Evolutionary conservation across 64 coral and sea anemone species (phyloP), one percentile per base, ranked within the genome.

Genomic region (Acropora yongei): DNA sequence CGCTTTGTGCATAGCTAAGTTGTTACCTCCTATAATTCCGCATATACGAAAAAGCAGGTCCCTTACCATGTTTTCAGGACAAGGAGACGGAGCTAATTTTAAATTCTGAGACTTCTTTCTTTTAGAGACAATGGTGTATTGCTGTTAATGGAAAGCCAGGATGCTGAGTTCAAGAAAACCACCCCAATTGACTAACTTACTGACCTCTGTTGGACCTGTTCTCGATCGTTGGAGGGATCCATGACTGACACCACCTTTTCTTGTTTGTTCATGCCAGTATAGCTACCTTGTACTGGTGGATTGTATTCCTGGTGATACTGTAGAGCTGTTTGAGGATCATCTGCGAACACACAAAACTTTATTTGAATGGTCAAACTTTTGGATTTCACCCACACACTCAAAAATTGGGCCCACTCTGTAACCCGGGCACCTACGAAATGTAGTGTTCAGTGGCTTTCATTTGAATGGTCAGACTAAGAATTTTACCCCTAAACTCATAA

Each of bases 231-330:
- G 39, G 96, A 98, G 2, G 96, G 80, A 77, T 98, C 96, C 18
- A 84, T 85, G 41, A 98, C 93, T 7, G 96, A 86, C 47, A 95
- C 86, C 12, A 98, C 89, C 77, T 91, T 98, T 11, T 98, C 96
- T 50, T 98, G 96, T 87, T 98, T 98, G 79, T 98, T 98, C 40
- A 98, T 98, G 78, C 96, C 96, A 48, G 96, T 98, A 61, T 98
- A 98, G 47, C 96, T 89, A 0, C 96, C 96, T 57, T 98, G 93
- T 47, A 78, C 65, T 18, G 96, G 96, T 12, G 96, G 96, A 67
- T 98, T 98, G 16, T 92, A 86, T 53, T 98, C 96, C 67, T 98
- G 96, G 44, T 98, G 96, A 75, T 89, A 95, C 74, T 98, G 84
- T 7, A 95, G 86, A 6, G 88, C 86, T 2, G 89, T 82, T 60